Conservation (phyloP, 2,113 vertebrate species). For the Erythrocercus mccallii region DNA sequence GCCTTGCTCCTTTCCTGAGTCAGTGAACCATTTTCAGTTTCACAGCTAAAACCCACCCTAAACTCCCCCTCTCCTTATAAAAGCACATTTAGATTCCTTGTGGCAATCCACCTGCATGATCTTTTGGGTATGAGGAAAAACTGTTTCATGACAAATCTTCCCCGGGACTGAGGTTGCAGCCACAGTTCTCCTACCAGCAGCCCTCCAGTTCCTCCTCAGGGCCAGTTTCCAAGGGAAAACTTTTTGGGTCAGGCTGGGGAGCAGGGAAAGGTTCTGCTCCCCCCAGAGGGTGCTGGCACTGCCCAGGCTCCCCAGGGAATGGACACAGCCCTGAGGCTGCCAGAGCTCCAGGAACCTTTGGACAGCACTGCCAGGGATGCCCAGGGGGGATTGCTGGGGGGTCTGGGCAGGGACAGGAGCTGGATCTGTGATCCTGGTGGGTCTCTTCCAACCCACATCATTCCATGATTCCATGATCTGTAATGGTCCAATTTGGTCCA, state of each 20-base stretch:
- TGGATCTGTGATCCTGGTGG: accelerated
- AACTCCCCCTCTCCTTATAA: neutral
- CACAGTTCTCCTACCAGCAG: neutral
- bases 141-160: neutral
- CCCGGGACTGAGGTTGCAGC: neutral
- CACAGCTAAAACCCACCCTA: neutral
- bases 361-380: neutral
- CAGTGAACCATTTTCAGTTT: neutral
- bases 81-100: neutral
- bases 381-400: neutral
- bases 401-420: neutral
- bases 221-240: neutral
- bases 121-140: neutral
- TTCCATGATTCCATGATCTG: neutral
- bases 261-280: neutral
- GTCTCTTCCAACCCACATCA: neutral
- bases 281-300: neutral
- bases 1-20: neutral
- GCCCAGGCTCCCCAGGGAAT: neutral
- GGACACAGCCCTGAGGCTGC: neutral
- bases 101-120: neutral
- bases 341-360: neutral
- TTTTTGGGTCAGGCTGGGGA: accelerated
- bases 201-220: neutral
- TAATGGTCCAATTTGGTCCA: neutral